These are phyloP conservation scores for Harpagifer antarcticus DNA, from an alignment of 2,797 vertebrate species.

Conservation along the genomic window DNA sequence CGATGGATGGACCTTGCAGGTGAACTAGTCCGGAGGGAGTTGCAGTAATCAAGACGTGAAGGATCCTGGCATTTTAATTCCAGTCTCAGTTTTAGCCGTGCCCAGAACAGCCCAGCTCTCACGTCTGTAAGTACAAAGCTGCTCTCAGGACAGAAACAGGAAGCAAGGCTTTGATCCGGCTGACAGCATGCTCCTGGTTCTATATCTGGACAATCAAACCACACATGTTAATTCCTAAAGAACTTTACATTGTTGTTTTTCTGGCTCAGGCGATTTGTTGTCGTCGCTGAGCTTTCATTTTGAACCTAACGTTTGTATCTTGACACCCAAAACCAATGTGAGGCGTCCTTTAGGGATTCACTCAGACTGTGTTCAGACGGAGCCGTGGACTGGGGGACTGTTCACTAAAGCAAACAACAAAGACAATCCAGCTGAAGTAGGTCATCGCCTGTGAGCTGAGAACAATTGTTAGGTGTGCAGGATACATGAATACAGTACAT, in stretches of 20 bases:
- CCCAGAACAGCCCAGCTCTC: slow-evolving; percentile 37
- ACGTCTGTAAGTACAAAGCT: slow-evolving; percentile 33
- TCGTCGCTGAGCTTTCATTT: slow-evolving; percentile 23
- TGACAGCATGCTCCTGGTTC: slow-evolving; percentile 48
- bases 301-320: slow-evolving; percentile 23
- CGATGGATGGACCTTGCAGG: no score
- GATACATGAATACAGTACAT: slow-evolving; percentile 12
- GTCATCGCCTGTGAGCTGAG: slow-evolving; percentile 58
- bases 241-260: not conserved
- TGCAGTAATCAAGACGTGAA: no score
- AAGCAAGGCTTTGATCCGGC: slow-evolving; percentile 59
- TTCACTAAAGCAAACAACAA: slow-evolving; percentile 66
- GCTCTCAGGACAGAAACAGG: slow-evolving; percentile 45
- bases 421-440: slow-evolving; percentile 63
- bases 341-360: slow-evolving; percentile 61
- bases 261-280: slow-evolving; percentile 7
- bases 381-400: slow-evolving; percentile 52
- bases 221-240: slow-evolving; percentile 29
- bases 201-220: slow-evolving; percentile 40
- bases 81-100: slow-evolving; percentile 18
- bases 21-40: no score
- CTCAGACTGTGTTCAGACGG: slow-evolving; percentile 64
- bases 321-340: slow-evolving; percentile 47
- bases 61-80: slow-evolving; percentile 38
- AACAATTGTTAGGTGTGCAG: slow-evolving; percentile 24